Base-by-base conservation (phyloP, 1,140 invertebrate genomes). In the Drosophila ambigua region DNA sequence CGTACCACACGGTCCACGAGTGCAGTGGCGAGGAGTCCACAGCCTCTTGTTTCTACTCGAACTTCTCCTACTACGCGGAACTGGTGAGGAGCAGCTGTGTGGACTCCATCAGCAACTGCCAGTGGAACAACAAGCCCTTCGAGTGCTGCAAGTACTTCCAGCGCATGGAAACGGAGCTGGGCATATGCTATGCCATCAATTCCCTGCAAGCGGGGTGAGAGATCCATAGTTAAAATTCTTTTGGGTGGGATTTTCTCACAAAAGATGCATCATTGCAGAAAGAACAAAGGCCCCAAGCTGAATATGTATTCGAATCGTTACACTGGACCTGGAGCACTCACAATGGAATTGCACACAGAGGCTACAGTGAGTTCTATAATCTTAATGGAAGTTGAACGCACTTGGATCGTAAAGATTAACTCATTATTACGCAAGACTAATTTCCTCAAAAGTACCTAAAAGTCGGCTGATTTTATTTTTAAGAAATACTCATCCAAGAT, bases 61-160 rank as follows among this genome's bases (percentile, higher is more conserved):
- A 95, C 81, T 93, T 94, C 41, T 93, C 92, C 0, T 93, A 93
- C 57, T 94, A 94, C 63, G 93, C 94, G 0, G 91, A 93, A 65
- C 60, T 93, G 93, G 93, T 95, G 5, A 91, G 95, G 35, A 94
- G 93, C 73, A 92, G 90, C 62, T 96, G 95, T 72, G 72, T 92
- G 11, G 92, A 94, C 35, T 92, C 94, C 4, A 90, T 95, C 50
- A 75, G 82, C 2, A 93, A 93, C 59, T 96, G 95, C 64, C 92
- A 92, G 11, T 96, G 95, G 95, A 95, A 94, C 67, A 92, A 92
- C 2, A 79, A 92, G 16, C 69, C 84, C 6, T 95, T 95, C 67
- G 93, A 95, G 45, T 96, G 95, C 69, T 96, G 95, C 77, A 87
- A 93, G 52, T 94, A 94, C 76, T 95, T 96, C 69, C 91, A 92